Conservation (phyloP, 1,140 invertebrate genomes). For the Panagrolaimus sp. region DNA sequence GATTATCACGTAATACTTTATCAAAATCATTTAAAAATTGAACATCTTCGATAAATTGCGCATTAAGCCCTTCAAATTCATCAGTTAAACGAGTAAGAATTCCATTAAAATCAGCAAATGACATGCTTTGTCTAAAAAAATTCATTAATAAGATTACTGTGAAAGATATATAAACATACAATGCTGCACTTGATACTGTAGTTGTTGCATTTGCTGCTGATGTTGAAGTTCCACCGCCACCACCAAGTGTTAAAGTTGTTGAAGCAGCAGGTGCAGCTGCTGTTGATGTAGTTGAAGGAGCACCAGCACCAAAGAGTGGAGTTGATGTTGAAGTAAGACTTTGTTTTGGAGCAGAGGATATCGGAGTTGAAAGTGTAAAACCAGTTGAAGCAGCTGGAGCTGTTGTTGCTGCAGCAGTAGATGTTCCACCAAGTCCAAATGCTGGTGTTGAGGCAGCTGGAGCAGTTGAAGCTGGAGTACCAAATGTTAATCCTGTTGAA, state of each 20-base stretch:
- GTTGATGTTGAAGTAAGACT: background rate
- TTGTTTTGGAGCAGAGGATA: too few relatives aligned
- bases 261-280: background rate
- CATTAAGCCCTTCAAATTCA: slow-evolving; percentile 3
- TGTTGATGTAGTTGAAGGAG: background rate
- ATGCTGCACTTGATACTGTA: too few relatives aligned
- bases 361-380: too few relatives aligned
- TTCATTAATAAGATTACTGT: background rate
- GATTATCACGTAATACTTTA: background rate
- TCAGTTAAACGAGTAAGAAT: background rate
- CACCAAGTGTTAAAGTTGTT: background rate
- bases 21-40: background rate
- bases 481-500: too few relatives aligned
- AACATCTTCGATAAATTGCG: slow-evolving; percentile 4
- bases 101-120: background rate
- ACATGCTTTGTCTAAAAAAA: background rate
- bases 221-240: too few relatives aligned
- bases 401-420: too few relatives aligned
- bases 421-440: too few relatives aligned
- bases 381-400: too few relatives aligned
- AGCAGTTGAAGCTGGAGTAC: too few relatives aligned
- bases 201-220: too few relatives aligned
- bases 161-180: too few relatives aligned
- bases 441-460: too few relatives aligned
- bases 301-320: background rate